Base-by-base conservation (phyloP, 2,797 vertebrate genomes). In the Taeniopygia guttata region DNA sequence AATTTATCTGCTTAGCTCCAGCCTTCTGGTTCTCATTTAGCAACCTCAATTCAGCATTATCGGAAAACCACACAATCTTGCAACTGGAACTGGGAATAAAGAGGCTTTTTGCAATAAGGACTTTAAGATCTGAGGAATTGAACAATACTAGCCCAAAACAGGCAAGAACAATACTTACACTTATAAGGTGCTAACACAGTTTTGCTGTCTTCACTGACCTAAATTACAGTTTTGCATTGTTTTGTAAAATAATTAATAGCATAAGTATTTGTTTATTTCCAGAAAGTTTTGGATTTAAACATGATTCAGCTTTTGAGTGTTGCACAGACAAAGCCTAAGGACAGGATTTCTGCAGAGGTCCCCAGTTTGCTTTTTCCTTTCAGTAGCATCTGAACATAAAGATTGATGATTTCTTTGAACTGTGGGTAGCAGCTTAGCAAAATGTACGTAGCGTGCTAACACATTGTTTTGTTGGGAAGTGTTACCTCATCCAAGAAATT, bases 1-100 rank as follows among this genome's bases (percentile, higher is more conserved):
- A 63, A 79, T 82, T 89, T 94, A 72, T 74, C 79, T 91, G 25
- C 82, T 95, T 95, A 91, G 67, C 69, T 81, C n/a, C n/a, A 89
- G 69, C 73, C 66, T 95, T 92, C 79, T 94, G 89, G 60, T 94
- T 95, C 82, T 95, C 34, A 59, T 95, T 95, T 89, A 92, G 87
- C 79, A 89, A 78, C 59, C 67, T 95, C 67, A 56, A 10, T 87
- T 95, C 60, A 62, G 87, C 87, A 87, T 95, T 94, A 94, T 70
- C 66, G 84, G 87, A 73, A 93, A 93, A 92, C 66, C 89, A 85
- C 84, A 78, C 22, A 48, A 11, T 78, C 40, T 72, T 69, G 84
- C 69, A 87, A 79, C 55, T 86, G 82, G 67, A 78, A 40, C 79
- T 59, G 52, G 48, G 73, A 75, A 78, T 91, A 92, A 96, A 95